Conservation (phyloP, 2,888 invertebrate species). For the Thumatha senex region DNA sequence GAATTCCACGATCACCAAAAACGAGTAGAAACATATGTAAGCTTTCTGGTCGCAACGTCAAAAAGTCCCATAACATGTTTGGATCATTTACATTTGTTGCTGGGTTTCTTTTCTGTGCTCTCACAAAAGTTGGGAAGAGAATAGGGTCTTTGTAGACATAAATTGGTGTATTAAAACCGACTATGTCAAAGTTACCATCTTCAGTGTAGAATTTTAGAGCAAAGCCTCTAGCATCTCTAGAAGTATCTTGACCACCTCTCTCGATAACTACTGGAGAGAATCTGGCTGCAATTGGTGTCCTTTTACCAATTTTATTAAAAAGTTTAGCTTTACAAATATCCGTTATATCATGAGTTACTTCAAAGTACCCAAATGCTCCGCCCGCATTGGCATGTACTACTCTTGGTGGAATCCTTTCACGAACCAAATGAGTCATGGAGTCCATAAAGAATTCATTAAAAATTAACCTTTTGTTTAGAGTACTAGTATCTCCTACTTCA, state of each 20-base stretch:
- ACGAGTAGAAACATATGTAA: conserved; percentile 85
- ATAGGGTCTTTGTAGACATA: conserved; percentile 3
- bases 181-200: conserved; percentile 4
- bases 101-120: conserved; percentile 6
- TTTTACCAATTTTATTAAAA: conserved; percentile 1
- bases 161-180: conserved; percentile 1
- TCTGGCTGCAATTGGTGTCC: conserved; percentile 1
- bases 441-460: conserved; percentile 5
- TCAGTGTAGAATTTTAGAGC: conserved; percentile 1
- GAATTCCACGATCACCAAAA: conserved; percentile 94
- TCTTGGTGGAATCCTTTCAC: conserved; percentile 3
- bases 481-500: neutral
- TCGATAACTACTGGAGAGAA: conserved; percentile 3
- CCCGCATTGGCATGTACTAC: conserved; percentile 2
- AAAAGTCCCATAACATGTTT: conserved; percentile 1
- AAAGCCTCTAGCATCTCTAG: conserved; percentile 6
- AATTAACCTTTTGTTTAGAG: conserved; percentile 1
- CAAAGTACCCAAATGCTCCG: conserved; percentile 3
- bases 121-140: conserved; percentile 2
- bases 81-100: neutral
- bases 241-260: conserved; percentile 1
- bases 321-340: conserved; percentile 3
- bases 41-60: conserved; percentile 2
- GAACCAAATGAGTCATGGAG: conserved; percentile 2
- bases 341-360: conserved; percentile 2